phyloP scores from a whole-genome alignment of 2,888 invertebrate species.

The Prenolepis imparis region DNA sequence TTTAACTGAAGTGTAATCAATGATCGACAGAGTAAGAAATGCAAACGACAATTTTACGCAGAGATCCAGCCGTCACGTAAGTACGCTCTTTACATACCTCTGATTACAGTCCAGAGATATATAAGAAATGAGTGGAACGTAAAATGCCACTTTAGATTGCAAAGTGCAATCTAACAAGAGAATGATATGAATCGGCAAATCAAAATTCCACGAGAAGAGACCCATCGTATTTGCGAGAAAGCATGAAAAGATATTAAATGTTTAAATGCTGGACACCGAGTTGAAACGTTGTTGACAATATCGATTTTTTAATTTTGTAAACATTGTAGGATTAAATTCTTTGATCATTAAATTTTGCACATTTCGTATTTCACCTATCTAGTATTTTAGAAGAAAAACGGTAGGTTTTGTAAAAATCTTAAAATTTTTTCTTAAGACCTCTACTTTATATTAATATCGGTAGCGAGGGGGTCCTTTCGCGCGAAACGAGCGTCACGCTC shows the following conservation, averaged over 20 bases:
- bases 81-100: slow-evolving; percentile 9
- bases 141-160: slow-evolving; percentile 15
- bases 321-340: not conserved
- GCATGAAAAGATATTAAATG: not conserved
- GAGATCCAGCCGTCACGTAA: slow-evolving; percentile 10
- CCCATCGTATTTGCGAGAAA: not conserved
- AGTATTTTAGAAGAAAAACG: not conserved
- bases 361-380: not conserved
- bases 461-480: not conserved
- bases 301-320: not conserved
- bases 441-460: not conserved
- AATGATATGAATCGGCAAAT: slow-evolving; percentile 19
- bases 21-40: slow-evolving; percentile 22
- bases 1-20: slow-evolving; percentile 10
- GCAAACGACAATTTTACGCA: not conserved
- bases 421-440: not conserved
- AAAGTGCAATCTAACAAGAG: slow-evolving; percentile 3
- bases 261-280: not conserved
- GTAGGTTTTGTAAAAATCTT: not conserved
- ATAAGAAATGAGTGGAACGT: slow-evolving; percentile 2
- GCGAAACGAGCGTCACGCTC: slow-evolving; percentile 24
- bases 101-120: not conserved
- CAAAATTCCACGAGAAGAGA: not conserved
- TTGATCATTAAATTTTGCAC: not conserved
- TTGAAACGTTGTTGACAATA: not conserved